phyloP scores from a whole-genome alignment of 2,888 invertebrate genomes.

The Rotaria sp. region DNA sequence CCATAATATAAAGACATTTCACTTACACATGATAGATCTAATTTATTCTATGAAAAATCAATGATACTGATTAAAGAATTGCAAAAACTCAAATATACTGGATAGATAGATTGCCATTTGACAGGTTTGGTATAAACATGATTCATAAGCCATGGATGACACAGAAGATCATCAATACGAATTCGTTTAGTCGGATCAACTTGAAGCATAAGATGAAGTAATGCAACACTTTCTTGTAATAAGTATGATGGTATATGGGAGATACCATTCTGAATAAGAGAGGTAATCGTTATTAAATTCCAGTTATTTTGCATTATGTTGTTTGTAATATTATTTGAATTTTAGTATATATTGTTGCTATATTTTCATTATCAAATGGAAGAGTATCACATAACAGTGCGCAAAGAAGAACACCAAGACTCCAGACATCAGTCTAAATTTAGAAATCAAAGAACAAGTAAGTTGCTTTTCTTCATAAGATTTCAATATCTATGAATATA shows the following conservation, averaged over 20 bases:
- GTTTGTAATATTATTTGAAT: slow-evolving; percentile 53
- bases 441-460: neutral
- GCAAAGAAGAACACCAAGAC: slow-evolving; percentile 72
- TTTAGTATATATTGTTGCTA: slow-evolving; percentile 66
- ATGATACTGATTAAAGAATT: neutral
- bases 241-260: slow-evolving; percentile 68
- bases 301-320: no score
- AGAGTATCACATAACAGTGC: slow-evolving; percentile 70
- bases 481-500: no score
- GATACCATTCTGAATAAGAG: slow-evolving; percentile 61
- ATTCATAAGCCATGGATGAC: slow-evolving; percentile 61
- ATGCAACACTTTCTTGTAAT: slow-evolving; percentile 61
- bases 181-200: slow-evolving; percentile 67
- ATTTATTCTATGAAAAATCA: neutral
- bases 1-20: neutral
- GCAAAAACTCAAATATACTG: slow-evolving; percentile 45
- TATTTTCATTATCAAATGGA: slow-evolving; percentile 72
- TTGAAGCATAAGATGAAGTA: slow-evolving; percentile 59
- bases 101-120: slow-evolving; percentile 55
- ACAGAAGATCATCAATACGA: slow-evolving; percentile 63
- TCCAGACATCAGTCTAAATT: slow-evolving; percentile 65
- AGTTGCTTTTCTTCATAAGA: neutral
- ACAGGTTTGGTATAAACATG: slow-evolving; percentile 50
- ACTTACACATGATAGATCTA: neutral
- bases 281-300: no score